Base-by-base conservation (phyloP, 2,113 vertebrate genomes). In the Siniperca chuatsi region DNA sequence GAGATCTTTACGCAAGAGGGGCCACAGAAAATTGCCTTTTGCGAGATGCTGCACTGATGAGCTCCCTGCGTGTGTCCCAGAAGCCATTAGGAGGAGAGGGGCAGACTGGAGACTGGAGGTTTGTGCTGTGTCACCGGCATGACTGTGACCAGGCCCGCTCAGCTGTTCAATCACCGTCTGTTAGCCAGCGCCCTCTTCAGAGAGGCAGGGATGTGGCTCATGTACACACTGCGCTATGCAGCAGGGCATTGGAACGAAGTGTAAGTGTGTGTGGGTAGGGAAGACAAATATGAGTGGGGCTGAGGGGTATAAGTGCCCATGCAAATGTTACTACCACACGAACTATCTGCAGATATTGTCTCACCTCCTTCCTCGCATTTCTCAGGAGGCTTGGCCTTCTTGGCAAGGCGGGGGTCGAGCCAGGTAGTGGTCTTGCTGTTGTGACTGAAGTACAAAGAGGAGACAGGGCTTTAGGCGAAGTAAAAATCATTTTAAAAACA, bases 371-470 rank as follows among this genome's bases (percentile, higher is more conserved):
- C 97, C 83, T 98, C 97, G 91, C 98, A 99, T 72, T 99, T 99
- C 94, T 99, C 98, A 0, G 98, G 97, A 70, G 98, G 97, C 94
- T 99, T 99, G 79, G 98, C 97, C 96, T 98, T 99, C 94, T 97
- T 98, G 86, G 98, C 98, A n/a, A 99, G 97, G 23, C 98, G 97
- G 2, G 98, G 98, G 91, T 99, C 98, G 90, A 99, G 93, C 98
- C 98, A 99, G 3, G 98, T 99, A 8, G 98, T 99, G 48, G 98
- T 99, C 95, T 99, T 99, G 82, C 97, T 97, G 95, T 99, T 99
- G 82, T 99, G 98, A 89, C 98, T 99, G 87, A 20, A 89, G 78
- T 76, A 90, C 57, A 93, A 93, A 79, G 46, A 81, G 48, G 9
- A 86, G 64, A 78, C 7, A 12, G 20, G 54, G 21, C 8, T 85